Conservation (phyloP, 2,888 invertebrate genomes). For the Eudasyphora cyanicolor region DNA sequence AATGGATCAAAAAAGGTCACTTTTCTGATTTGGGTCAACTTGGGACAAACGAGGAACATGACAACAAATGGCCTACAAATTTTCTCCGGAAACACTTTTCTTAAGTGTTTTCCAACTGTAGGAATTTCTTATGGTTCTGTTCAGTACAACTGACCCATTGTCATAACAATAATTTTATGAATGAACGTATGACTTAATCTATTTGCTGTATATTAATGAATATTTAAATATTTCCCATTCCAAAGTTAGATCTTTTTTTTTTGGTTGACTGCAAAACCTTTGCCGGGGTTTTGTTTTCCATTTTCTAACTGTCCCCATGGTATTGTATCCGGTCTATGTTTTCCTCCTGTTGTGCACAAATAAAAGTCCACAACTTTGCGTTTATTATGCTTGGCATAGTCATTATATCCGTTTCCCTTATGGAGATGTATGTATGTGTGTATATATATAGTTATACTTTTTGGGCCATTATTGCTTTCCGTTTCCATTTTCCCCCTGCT, state of each 20-base stretch:
- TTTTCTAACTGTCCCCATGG: constrained; percentile 6
- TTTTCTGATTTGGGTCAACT: not conserved
- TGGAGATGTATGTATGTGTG: no score
- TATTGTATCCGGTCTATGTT: not conserved
- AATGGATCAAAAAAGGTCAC: not conserved
- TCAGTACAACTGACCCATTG: not conserved
- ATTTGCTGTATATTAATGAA: not conserved
- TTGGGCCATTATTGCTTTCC: not conserved
- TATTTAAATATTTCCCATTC: not conserved
- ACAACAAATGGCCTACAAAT: not conserved
- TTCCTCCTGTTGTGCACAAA: not conserved
- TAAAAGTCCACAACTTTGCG: constrained; percentile 28
- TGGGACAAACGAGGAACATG: not conserved
- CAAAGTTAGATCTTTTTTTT: not conserved
- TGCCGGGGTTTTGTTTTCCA: not conserved
- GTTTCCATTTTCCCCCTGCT: not conserved
- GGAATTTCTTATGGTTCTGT: not conserved
- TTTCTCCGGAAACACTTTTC: not conserved
- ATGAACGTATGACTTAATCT: not conserved
- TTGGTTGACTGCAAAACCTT: not conserved
- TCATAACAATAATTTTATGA: not conserved
- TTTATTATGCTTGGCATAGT: constrained; percentile 38
- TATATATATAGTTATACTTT: not conserved
- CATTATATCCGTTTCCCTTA: constrained; percentile 55
- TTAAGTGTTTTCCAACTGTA: not conserved